Percentiles rank a stretch among this genome's conserved stretches.
Conservation (phyloP, 2,113 vertebrate species). For the Scytalopus superciliaris region DNA sequence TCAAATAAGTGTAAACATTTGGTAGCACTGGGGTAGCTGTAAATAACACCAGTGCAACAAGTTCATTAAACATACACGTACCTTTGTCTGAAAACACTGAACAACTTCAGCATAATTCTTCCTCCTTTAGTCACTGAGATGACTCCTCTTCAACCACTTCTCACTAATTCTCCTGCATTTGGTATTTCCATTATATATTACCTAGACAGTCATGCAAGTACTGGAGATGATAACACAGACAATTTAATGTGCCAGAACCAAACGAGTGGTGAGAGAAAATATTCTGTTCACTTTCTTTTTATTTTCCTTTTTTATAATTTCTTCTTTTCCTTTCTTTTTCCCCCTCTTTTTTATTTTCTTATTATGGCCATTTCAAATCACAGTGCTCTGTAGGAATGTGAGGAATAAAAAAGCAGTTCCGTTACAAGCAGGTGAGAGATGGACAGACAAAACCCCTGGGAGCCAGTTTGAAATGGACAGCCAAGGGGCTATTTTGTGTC, state of each 20-base stretch:
- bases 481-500: too few species aligned
- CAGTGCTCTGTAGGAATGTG: not conserved
- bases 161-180: not conserved
- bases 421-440: too few species aligned
- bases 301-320: not conserved
- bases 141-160: not conserved
- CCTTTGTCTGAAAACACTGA: not conserved
- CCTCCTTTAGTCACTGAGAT: not conserved
- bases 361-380: not conserved
- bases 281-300: not conserved
- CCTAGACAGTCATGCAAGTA: not conserved
- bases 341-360: not conserved
- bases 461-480: too few species aligned
- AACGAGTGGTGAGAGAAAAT: not conserved
- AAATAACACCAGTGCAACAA: not conserved
- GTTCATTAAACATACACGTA: not conserved
- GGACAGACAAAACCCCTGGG: too few species aligned
- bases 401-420: too few species aligned
- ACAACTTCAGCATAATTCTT: not conserved
- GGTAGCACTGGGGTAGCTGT: not conserved
- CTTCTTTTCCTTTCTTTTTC: not conserved
- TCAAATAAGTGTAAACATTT: not conserved
- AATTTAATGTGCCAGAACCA: not conserved
- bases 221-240: not conserved
- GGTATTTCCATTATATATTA: not conserved